These are phyloP conservation scores for Megalops cyprinoides DNA, from an alignment of 2,797 vertebrate genomes.

Conservation along the genomic window DNA sequence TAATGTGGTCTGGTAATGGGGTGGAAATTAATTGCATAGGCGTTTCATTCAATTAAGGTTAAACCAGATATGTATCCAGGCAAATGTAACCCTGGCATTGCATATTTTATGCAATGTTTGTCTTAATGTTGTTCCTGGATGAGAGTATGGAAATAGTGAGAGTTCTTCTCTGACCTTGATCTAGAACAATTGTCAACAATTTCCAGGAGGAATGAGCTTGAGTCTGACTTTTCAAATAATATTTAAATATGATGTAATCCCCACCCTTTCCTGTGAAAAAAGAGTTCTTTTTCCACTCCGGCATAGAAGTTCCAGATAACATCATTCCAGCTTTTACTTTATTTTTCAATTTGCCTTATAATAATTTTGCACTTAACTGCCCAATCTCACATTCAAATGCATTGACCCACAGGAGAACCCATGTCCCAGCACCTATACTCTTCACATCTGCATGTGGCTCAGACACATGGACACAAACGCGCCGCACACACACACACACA, in stretches of 20 bases:
- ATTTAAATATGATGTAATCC: background rate
- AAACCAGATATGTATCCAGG: conserved; percentile 48
- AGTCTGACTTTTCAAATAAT: conserved; percentile 13
- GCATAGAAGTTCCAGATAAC: conserved; percentile 3
- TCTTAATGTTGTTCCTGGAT: conserved; percentile 30
- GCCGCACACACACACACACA: too few relatives aligned
- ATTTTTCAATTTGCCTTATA: conserved; percentile 31
- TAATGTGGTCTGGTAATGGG: conserved; percentile 55
- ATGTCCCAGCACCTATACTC: conserved; percentile 49
- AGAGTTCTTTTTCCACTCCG: background rate
- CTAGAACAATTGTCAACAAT: conserved; percentile 51
- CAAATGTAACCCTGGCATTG: conserved; percentile 61
- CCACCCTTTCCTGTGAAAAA: background rate
- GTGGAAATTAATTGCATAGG: conserved; percentile 61
- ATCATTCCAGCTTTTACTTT: background rate
- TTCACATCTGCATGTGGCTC: conserved; percentile 40
- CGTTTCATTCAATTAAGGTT: conserved; percentile 41
- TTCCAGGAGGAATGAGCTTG: background rate
- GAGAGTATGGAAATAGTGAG: conserved; percentile 22
- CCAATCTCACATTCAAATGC: conserved; percentile 23
- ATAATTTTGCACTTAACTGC: conserved; percentile 33
- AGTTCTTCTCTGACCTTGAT: conserved; percentile 23
- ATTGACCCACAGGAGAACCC: conserved; percentile 31
- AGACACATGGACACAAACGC: too few relatives aligned
- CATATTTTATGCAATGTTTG: conserved; percentile 45